These are phyloP conservation scores for Dufourea novaeangliae DNA, from an alignment of 1,140 invertebrate species.

Conservation along the genomic window DNA sequence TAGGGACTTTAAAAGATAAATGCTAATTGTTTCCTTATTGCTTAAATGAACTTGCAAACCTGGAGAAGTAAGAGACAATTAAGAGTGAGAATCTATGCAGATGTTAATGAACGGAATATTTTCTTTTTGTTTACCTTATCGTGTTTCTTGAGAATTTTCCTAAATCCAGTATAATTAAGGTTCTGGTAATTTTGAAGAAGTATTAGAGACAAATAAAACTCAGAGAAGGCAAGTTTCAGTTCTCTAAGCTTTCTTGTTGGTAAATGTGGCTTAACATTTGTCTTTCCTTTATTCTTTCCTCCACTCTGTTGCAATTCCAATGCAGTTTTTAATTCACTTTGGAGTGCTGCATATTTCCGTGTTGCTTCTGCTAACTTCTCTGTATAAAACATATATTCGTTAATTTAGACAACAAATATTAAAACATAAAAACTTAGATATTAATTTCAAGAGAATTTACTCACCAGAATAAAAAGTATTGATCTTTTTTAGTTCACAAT, in stretches of 20 bases:
- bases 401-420: not conserved
- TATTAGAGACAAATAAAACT: constrained; percentile 99
- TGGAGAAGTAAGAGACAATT: constrained; percentile 30
- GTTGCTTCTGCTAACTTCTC: constrained; percentile 99
- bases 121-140: constrained; percentile 91
- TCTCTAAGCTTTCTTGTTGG: constrained; percentile 94
- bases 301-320: constrained; percentile 86
- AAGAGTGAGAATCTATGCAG: constrained; percentile 3
- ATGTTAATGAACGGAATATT: not conserved
- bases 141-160: constrained; percentile 99
- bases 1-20: constrained; percentile 35
- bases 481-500: constrained; percentile 97
- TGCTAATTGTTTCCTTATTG: constrained; percentile 34
- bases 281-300: constrained; percentile 80
- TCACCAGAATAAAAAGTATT: constrained; percentile 98
- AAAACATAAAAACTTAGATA: not conserved
- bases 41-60: constrained; percentile 39
- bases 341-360: constrained; percentile 94
- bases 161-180: constrained; percentile 99
- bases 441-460: not conserved
- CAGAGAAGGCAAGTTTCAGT: constrained; percentile 98
- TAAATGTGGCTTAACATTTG: constrained; percentile 82
- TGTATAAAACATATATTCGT: constrained; percentile 79
- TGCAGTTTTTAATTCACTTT: constrained; percentile 92
- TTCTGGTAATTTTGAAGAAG: constrained; percentile 95